Conservation (phyloP, 2,888 invertebrate genomes). For the Pristionchus mayeri region DNA sequence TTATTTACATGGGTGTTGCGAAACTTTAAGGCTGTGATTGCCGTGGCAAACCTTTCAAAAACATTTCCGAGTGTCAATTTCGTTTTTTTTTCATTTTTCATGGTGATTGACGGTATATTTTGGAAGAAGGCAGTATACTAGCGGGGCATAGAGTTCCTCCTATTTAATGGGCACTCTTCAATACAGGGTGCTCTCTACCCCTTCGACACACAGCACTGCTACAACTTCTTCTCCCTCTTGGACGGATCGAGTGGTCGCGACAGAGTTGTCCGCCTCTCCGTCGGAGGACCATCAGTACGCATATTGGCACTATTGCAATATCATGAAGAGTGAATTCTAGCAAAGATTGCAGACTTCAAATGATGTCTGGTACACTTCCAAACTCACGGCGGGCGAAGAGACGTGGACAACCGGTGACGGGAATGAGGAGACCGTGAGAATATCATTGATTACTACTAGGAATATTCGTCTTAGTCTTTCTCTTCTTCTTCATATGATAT, state of each 20-base stretch:
- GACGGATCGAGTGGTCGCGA: not conserved
- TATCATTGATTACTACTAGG: not conserved
- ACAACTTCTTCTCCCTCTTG: not conserved
- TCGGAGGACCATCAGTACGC: not conserved
- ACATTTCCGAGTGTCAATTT: too few species aligned
- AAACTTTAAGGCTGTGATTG: too few species aligned
- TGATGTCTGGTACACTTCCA: conserved; percentile 28
- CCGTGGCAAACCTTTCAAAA: too few species aligned
- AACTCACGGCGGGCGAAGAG: not conserved
- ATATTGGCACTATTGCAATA: not conserved
- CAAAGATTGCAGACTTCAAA: not conserved
- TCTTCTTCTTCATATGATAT: too few species aligned
- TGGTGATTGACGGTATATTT: too few species aligned
- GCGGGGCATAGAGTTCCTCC: too few species aligned
- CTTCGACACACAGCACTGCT: conserved; percentile 19
- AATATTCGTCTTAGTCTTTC: too few species aligned
- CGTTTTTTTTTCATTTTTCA: too few species aligned
- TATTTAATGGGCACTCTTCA: too few species aligned
- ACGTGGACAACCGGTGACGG: not conserved
- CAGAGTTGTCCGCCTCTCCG: not conserved
- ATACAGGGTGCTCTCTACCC: not conserved
- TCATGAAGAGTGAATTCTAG: not conserved
- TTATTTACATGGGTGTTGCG: too few species aligned
- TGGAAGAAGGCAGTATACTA: too few species aligned
- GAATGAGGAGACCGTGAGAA: not conserved